These are phyloP conservation scores for Idaea straminata DNA, from an alignment of 2,888 invertebrate species.

Conservation along the genomic window DNA sequence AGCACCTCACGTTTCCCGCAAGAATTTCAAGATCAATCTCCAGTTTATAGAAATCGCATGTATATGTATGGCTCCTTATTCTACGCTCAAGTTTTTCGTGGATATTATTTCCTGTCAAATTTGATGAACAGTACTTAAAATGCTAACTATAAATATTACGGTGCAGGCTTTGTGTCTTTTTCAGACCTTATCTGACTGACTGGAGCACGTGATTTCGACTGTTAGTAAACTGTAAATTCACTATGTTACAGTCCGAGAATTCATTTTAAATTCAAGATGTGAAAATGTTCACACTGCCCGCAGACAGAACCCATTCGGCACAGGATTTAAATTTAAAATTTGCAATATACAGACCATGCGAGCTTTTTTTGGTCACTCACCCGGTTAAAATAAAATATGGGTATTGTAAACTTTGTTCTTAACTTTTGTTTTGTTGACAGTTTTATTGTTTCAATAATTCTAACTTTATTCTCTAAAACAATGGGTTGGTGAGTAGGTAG, in stretches of 20 bases:
- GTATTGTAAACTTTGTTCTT: not conserved
- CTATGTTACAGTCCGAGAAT: conserved; percentile 4
- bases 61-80: too few species aligned
- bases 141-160: too few species aligned
- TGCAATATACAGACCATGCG: conserved; percentile 25
- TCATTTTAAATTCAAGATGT: conserved; percentile 8
- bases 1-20: too few species aligned
- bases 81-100: too few species aligned
- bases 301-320: conserved; percentile 19
- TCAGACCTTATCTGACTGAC: not conserved
- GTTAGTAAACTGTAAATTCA: not conserved
- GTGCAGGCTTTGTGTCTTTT: not conserved
- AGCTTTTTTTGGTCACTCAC: conserved; percentile 27
- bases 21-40: too few species aligned
- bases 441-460: too few species aligned
- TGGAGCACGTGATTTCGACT: not conserved
- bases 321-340: conserved; percentile 31
- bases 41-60: too few species aligned
- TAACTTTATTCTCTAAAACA: too few species aligned
- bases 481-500: too few species aligned
- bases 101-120: too few species aligned
- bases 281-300: conserved; percentile 10
- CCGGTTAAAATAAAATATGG: conserved; percentile 7
- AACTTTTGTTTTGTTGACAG: too few species aligned
- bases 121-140: too few species aligned